These are phyloP conservation scores for Corythoichthys haematopterus DNA, from an alignment of 2,113 vertebrate genomes.

Conservation along the genomic window DNA sequence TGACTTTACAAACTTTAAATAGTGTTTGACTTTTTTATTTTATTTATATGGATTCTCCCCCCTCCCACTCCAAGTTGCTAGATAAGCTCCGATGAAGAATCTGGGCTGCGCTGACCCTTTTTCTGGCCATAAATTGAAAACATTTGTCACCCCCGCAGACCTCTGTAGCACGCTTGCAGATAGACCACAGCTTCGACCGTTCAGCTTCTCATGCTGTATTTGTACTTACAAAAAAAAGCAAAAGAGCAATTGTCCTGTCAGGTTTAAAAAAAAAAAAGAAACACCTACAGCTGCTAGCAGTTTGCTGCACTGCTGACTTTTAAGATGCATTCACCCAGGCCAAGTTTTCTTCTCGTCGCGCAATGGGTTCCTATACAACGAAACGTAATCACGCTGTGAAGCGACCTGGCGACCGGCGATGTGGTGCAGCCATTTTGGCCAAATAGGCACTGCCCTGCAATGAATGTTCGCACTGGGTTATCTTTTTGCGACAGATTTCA, in stretches of 20 bases:
- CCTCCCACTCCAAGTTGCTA: conserved; percentile 5
- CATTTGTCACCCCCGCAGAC: conserved; percentile 45
- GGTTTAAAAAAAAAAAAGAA: neutral
- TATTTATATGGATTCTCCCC: conserved; percentile 16
- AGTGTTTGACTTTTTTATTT: conserved; percentile 10
- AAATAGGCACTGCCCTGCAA: no score
- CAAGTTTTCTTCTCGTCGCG: no score
- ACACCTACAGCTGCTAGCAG: neutral
- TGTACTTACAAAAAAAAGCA: neutral
- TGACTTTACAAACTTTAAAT: neutral
- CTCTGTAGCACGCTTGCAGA: conserved; percentile 10
- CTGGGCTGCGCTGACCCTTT: conserved; percentile 18
- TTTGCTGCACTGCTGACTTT: neutral
- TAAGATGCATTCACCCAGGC: neutral
- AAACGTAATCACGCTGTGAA: no score
- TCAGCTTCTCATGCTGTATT: neutral
- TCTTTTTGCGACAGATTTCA: no score
- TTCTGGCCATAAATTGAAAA: conserved; percentile 38
- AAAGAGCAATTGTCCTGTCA: conserved; percentile 1
- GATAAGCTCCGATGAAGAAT: conserved; percentile 40
- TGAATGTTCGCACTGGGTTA: no score
- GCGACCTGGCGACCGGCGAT: no score
- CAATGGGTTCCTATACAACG: no score
- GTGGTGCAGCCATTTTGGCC: no score
- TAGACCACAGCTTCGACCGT: neutral